These are phyloP conservation scores for Arctia plantaginis DNA, from an alignment of 2,888 invertebrate genomes.

Conservation along the genomic window DNA sequence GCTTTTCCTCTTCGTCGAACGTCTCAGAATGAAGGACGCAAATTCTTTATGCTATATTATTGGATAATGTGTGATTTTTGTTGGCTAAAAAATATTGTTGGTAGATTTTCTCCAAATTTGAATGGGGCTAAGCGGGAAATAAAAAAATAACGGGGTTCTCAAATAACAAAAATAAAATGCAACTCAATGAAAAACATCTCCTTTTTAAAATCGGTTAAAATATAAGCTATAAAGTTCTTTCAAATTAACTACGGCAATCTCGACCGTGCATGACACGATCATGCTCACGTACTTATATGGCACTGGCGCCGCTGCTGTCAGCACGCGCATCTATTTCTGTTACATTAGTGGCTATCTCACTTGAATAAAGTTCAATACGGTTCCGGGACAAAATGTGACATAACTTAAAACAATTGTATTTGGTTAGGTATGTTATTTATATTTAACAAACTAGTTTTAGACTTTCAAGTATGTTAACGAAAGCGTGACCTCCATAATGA, in stretches of 20 bases:
- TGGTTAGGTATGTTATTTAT: background rate
- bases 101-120: too few relatives aligned
- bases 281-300: background rate
- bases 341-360: background rate
- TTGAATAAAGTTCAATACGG: background rate
- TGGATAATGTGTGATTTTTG: background rate
- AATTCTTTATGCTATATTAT: conserved; percentile 34
- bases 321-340: conserved; percentile 1
- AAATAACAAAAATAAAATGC: too few relatives aligned
- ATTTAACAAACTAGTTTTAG: too few relatives aligned
- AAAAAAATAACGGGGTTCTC: too few relatives aligned
- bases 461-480: too few relatives aligned
- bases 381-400: background rate
- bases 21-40: conserved; percentile 33
- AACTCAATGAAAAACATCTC: too few relatives aligned
- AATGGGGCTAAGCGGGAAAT: too few relatives aligned
- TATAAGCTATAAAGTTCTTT: background rate
- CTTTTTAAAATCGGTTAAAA: too few relatives aligned
- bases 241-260: background rate
- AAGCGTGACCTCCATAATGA: too few relatives aligned
- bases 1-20: conserved; percentile 25
- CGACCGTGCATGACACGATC: background rate
- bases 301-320: background rate
- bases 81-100: background rate
- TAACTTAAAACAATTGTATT: background rate